A percentile compares a stretch with the other conserved stretches of the same genome.
These are phyloP conservation scores for Tenebrosternarchus preto DNA, from an alignment of 2,113 vertebrate species.

Conservation along the genomic window DNA sequence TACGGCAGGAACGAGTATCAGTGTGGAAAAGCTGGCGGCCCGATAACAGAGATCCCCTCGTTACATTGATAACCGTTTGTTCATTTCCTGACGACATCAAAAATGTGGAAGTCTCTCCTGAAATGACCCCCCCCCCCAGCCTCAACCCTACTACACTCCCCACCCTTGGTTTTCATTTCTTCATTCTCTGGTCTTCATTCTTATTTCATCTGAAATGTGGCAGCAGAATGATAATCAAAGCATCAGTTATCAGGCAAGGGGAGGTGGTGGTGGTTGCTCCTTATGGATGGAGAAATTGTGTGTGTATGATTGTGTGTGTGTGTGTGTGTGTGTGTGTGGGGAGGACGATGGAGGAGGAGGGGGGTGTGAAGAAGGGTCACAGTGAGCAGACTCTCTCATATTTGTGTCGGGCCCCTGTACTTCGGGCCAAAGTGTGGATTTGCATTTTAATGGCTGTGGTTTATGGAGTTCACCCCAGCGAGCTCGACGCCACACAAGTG, in stretches of 20 bases:
- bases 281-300: conserved; percentile 64
- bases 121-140: conserved; percentile 74
- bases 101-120: conserved; percentile 82
- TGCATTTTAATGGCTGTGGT: conserved; percentile 99
- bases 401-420: conserved; percentile 80
- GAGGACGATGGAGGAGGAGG: conserved; percentile 35
- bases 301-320: conserved; percentile 31
- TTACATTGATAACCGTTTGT: conserved; percentile 99
- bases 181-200: conserved; percentile 79
- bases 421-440: conserved; percentile 81
- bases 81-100: conserved; percentile 99
- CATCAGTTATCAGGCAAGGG: conserved; percentile 83
- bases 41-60: conserved; percentile 89
- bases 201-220: conserved; percentile 83
- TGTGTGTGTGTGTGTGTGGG: conserved; percentile 31
- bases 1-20: conserved; percentile 87
- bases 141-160: conserved; percentile 56
- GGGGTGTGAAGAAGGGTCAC: conserved; percentile 56
- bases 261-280: conserved; percentile 76
- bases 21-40: conserved; percentile 84
- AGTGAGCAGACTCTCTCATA: conserved; percentile 67
- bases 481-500: conserved; percentile 96
- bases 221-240: conserved; percentile 85
- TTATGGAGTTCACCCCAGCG: conserved; percentile 94
- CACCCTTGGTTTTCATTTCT: conserved; percentile 33